Evolutionary conservation across 2,888 invertebrate genomes (phyloP), one percentile per base, ranked within the genome.

Genomic region (Desoria tigrina): DNA sequence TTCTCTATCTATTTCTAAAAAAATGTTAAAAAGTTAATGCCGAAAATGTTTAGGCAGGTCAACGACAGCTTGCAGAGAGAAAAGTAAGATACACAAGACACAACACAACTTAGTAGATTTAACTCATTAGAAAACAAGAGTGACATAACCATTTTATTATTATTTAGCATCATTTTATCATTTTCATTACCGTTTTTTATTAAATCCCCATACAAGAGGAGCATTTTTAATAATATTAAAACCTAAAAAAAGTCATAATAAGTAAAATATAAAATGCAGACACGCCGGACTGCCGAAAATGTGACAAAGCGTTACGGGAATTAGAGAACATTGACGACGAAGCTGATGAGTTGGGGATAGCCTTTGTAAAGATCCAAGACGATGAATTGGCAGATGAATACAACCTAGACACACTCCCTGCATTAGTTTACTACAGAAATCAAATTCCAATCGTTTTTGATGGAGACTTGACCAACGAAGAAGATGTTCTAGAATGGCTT

Each of bases 381-480:
- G 91, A 93, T 81, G 87, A 87, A 77, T 84, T 94, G 76, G 92
- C 94, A 70, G 92, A 92, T 78, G 94, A 94, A 83, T 94, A 94
- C 83, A 94, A 90, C 84, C 85, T 94, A 81, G 86, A 87, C 65
- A 65, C 63, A 24, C 83, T 94, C 79, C 94, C 94, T 78, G 89
- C 89, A 78, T 84, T 94, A 77, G 93, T 94, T 74, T 94, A 94
- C 84, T 94, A 94, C 82, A 86, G 94, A 80, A 92, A 93, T 83
- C 90, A 93, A 84, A 93, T 92, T 80, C 94, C 94, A 75, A 90
- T 94, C 80, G 91, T 94, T 80, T 95, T 92, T 81, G 92, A 94
- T 86, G 90, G 90, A 80, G 93, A 94, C 83, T 82, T 94, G 73
- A 91, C 90, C 74, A 88, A 86, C 78, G 94, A 94, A 81, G 93